These are phyloP conservation scores for Falco berigora DNA, from an alignment of 2,797 vertebrate genomes.

Conservation along the genomic window DNA sequence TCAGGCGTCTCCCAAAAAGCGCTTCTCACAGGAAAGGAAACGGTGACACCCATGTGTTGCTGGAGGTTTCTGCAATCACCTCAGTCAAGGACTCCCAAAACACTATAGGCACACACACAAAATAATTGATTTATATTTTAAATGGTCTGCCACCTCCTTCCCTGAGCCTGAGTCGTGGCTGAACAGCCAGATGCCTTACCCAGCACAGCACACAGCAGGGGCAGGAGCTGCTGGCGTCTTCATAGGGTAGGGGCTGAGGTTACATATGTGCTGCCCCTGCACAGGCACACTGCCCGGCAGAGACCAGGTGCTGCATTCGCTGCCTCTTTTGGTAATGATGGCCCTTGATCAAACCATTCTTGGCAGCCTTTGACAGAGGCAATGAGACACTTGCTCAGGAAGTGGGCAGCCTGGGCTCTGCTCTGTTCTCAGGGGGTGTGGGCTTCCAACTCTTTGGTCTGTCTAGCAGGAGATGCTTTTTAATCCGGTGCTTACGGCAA, in stretches of 20 bases:
- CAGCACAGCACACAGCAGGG: background rate
- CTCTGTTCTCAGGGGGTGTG: background rate
- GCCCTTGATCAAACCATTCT: background rate
- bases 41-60: background rate
- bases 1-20: background rate
- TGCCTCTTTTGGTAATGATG: constrained; percentile 21
- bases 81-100: background rate
- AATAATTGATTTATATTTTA: background rate
- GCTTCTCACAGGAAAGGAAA: background rate
- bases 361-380: background rate
- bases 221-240: background rate
- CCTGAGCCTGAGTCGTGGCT: background rate
- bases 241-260: background rate
- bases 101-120: background rate
- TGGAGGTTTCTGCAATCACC: background rate
- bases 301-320: background rate
- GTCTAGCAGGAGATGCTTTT: background rate
- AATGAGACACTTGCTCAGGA: background rate
- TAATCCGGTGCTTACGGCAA: background rate
- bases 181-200: background rate
- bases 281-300: background rate
- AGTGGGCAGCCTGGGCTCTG: rapidly evolving
- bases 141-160: background rate
- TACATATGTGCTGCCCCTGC: background rate
- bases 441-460: background rate